phyloP scores from a whole-genome alignment of 2,113 vertebrate genomes.

The Leucoraja erinaceus region DNA sequence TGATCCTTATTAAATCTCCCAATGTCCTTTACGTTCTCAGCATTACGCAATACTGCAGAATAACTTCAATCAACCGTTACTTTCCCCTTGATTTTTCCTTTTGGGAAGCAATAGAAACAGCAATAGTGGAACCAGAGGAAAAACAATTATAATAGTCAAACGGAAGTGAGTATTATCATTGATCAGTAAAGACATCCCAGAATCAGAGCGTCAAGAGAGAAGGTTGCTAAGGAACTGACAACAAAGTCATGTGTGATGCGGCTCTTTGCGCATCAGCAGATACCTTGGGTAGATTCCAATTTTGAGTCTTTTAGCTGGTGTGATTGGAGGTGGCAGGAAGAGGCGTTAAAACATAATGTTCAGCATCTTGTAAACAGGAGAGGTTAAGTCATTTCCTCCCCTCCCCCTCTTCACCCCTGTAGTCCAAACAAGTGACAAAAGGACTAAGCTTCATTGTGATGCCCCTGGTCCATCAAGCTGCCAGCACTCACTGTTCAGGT shows the following conservation, averaged over 20 bases:
- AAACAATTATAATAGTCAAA: not conserved
- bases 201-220: not conserved
- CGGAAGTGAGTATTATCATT: not conserved
- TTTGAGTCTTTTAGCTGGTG: not conserved
- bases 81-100: not conserved
- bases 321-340: not conserved
- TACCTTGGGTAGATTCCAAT: not conserved
- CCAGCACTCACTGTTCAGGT: not conserved
- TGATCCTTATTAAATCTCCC: not conserved
- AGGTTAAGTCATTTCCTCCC: not conserved
- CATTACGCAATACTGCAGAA: not conserved
- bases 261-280: not conserved
- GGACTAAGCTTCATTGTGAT: conserved; percentile 18
- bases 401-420: not conserved
- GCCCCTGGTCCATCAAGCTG: not conserved
- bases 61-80: not conserved
- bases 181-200: not conserved
- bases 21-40: not conserved
- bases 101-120: not conserved
- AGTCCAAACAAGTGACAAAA: conserved; percentile 23
- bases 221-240: conserved; percentile 4
- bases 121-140: not conserved
- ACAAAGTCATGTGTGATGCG: not conserved
- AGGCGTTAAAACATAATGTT: not conserved
- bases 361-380: not conserved